Conservation (phyloP, 1,140 invertebrate genomes). For the Drosophila parvula region DNA sequence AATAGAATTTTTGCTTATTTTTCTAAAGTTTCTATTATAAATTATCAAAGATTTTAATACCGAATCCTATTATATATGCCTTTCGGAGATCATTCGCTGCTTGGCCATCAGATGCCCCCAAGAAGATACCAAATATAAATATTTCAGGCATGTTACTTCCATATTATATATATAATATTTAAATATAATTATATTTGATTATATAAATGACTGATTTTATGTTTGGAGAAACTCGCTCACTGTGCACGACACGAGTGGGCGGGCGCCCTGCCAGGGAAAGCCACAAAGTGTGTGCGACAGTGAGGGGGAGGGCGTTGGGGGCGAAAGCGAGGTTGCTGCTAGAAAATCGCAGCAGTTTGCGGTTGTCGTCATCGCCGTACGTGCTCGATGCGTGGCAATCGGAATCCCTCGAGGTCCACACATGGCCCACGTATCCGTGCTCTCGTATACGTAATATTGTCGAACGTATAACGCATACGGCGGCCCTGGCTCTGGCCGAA, state of each 20-base stretch:
- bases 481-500: constrained; percentile 8
- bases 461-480: not conserved
- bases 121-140: no score
- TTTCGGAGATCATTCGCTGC: no score
- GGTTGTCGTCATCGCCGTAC: constrained; percentile 72
- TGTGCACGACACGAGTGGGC: constrained; percentile 13
- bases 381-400: constrained; percentile 77
- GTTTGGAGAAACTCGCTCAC: not conserved
- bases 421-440: constrained; percentile 28
- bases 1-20: no score
- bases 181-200: no score
- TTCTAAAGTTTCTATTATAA: no score
- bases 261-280: constrained; percentile 22
- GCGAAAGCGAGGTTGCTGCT: constrained; percentile 44
- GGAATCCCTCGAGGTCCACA: constrained; percentile 59
- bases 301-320: not conserved
- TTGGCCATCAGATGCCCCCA: no score
- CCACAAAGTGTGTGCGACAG: constrained; percentile 15
- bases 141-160: no score
- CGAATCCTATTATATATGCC: no score
- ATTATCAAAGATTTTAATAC: no score
- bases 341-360: constrained; percentile 63
- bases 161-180: no score
- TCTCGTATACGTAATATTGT: constrained; percentile 10
- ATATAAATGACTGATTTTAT: no score